Conservation (phyloP, 2,888 invertebrate genomes). For the Calliscelio sp. region DNA sequence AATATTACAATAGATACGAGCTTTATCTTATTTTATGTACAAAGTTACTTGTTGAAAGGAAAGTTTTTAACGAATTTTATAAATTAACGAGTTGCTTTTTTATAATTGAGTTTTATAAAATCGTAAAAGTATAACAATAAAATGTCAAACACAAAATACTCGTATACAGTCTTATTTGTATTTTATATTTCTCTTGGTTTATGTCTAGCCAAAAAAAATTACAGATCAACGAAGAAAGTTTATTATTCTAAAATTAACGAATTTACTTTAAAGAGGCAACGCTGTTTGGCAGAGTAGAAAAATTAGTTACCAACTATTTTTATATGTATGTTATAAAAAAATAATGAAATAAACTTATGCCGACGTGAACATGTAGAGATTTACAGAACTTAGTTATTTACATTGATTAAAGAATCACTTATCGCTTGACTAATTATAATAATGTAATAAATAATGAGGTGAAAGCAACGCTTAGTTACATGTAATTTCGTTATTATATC, state of each 20-base stretch:
- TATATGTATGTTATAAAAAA: neutral
- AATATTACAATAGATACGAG: constrained; percentile 32
- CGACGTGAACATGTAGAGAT: no score
- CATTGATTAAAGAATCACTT: neutral
- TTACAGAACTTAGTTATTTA: neutral
- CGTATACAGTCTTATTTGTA: neutral
- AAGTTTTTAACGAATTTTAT: constrained; percentile 49
- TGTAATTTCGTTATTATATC: neutral
- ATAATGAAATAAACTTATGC: neutral
- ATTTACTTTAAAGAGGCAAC: constrained; percentile 33
- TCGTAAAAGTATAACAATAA: constrained; percentile 16
- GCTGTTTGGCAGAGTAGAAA: no score
- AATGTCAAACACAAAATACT: constrained; percentile 12
- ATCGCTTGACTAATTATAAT: neutral
- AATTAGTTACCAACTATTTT: neutral
- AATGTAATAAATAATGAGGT: neutral
- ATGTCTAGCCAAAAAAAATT: neutral
- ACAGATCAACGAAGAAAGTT: constrained; percentile 11
- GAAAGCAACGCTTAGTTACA: neutral
- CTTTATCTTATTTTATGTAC: constrained; percentile 38
- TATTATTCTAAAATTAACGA: constrained; percentile 16
- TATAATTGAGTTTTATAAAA: constrained; percentile 37
- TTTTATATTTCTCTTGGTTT: constrained; percentile 14
- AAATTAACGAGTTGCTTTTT: constrained; percentile 44
- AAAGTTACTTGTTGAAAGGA: constrained; percentile 19